phyloP scores from a whole-genome alignment of 2,113 vertebrate genomes.

The Xenotilapia caudafasciata region DNA sequence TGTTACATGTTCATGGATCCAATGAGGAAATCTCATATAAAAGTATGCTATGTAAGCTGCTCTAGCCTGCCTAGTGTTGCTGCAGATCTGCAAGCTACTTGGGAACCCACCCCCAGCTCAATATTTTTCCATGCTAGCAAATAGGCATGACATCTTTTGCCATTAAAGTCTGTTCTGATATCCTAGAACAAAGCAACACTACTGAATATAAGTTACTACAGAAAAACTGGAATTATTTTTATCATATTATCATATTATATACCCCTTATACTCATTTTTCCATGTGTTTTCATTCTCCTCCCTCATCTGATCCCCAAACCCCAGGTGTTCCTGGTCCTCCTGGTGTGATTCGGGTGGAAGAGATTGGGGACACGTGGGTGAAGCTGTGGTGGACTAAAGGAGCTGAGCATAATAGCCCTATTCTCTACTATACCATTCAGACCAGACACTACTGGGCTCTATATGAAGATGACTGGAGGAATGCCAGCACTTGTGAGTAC shows the following conservation, averaged over 20 bases:
- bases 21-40: neutral
- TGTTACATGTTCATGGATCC: accelerated
- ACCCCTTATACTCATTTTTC: accelerated
- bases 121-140: neutral
- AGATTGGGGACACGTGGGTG: constrained; percentile 84
- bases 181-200: neutral
- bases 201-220: neutral
- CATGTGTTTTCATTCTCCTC: accelerated
- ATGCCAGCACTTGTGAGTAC: constrained; percentile 83
- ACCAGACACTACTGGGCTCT: constrained; percentile 77
- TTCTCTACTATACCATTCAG: constrained; percentile 87
- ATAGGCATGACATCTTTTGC: neutral
- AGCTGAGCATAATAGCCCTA: constrained; percentile 88
- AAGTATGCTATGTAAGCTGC: neutral
- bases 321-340: constrained; percentile 91
- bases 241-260: neutral
- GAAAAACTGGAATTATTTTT: neutral
- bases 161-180: accelerated
- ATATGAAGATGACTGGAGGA: constrained; percentile 87
- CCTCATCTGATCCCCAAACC: neutral
- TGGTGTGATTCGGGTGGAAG: constrained; percentile 85
- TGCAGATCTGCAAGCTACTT: neutral
- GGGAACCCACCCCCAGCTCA: neutral
- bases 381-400: constrained; percentile 87
- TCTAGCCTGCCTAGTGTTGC: neutral